Conservation (phyloP, 2,797 vertebrate species). For the Girardinus metallicus region DNA sequence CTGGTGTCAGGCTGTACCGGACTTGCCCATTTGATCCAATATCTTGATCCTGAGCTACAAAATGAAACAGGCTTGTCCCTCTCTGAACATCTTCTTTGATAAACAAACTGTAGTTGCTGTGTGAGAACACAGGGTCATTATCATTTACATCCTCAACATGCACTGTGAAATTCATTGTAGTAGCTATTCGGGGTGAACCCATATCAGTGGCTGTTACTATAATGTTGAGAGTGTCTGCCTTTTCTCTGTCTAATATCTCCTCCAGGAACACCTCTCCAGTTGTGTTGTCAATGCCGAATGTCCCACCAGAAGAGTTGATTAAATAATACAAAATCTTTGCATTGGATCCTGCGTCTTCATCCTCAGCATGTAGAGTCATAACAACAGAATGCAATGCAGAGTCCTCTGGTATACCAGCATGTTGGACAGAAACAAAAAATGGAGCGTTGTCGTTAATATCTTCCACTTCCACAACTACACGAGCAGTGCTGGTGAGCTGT, state of each 20-base stretch:
- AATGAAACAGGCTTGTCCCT: conserved; percentile 70
- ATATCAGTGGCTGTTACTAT: conserved; percentile 71
- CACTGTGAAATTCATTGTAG: conserved; percentile 68
- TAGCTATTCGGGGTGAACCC: conserved; percentile 68
- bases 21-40: conserved; percentile 74
- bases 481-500: conserved; percentile 70
- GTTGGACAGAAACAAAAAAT: conserved; percentile 62
- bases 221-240: conserved; percentile 59
- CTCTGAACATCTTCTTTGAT: conserved; percentile 71
- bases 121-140: conserved; percentile 75
- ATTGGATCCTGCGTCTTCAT: conserved; percentile 74
- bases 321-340: conserved; percentile 74
- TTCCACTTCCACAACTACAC: conserved; percentile 59
- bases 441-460: conserved; percentile 83
- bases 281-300: conserved; percentile 69
- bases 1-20: conserved; percentile 63
- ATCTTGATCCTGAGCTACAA: conserved; percentile 76
- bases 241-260: conserved; percentile 76
- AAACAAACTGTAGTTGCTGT: conserved; percentile 64
- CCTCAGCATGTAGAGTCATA: conserved; percentile 68
- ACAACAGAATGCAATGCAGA: conserved; percentile 65
- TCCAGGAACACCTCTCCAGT: conserved; percentile 75
- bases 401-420: conserved; percentile 71
- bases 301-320: conserved; percentile 44
- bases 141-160: conserved; percentile 80